Evolutionary conservation across 2,113 vertebrate species (phyloP), one percentile per base, ranked within the genome.

Genomic region (Anas platyrhynchos): DNA sequence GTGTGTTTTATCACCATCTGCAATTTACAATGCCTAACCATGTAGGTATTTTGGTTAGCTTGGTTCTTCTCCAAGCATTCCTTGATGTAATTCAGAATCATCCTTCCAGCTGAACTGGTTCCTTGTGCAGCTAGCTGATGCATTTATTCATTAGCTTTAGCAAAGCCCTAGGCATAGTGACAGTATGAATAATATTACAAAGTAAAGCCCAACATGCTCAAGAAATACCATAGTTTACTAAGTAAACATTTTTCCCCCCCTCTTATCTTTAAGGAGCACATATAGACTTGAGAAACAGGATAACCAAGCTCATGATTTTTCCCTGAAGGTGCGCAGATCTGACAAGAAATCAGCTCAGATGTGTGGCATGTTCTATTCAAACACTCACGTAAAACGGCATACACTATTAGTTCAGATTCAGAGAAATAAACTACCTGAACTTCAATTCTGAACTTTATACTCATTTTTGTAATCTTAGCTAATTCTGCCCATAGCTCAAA

Each of bases 91-190:
- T 44, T 94, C 84, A 91, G 78, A 77, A 83, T 77, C 72, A 83
- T 36, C 85, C 82, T 94, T 95, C 82, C 72, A 74, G 82, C 55
- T 88, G 89, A 95, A 93, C 91, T 86, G 91, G 79, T 91, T 95
- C 76, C 72, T 91, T 56, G 27, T 86, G 68, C 56, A 84, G 56
- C 61, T 80, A 91, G 75, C 21, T 86, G 56, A 86, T 88, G 66
- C 54, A 94, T 94, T 94, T 97, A 96, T 96, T 95, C 80, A 86
- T 89, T 61, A 94, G 80, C 68, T 90, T 90, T 46, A 86, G 83
- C 44, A 54, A 84, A 90, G 93, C 90, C 83, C 46, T 65, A 78
- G 68, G 93, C 94, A 94, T 43, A 89, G 38, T 62, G 77, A 89
- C 86, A 94, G 77, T 48, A 91, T 68, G 80, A 96, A 88, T 78